Evolutionary conservation across 2,113 vertebrate genomes (phyloP), one percentile per base, ranked within the genome.

Genomic region (Cynocephalus volans): DNA sequence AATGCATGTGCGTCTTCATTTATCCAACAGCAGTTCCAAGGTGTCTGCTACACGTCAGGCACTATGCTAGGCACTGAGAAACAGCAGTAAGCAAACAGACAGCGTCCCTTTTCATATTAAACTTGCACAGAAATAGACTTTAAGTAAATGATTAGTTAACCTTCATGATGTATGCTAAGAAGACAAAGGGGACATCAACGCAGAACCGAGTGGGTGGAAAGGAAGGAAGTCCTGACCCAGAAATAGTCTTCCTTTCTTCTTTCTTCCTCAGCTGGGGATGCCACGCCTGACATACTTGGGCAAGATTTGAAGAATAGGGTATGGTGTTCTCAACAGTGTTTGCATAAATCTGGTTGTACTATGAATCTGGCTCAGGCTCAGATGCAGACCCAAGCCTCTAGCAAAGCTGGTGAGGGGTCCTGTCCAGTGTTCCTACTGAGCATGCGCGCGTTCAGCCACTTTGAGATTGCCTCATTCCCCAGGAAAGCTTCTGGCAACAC

Each of bases 361-460:
- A 90, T 33, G 45, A n/a, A 41, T 41, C 41, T 41, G 41, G 41
- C 24, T 31, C 24, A 33, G 48, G 50, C 56, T 88, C 31, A 60
- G 75, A 58, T 8, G 76, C 24, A 76, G 70, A 56, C 36, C 36
- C 8, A 58, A 70, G 21, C 52, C 58, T 73, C n/a, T 15, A 0
- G 19, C 77, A 58, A 58, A 64, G 12, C 18, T 18, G 52, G 6
- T 6, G 14, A 82, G 28, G 26, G 13, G 2, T 67, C 41, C 12
- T 7, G 19, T 1, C 5, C 9, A 2, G 24, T 24, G 62, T 36
- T 48, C 19, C 73, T 24, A 11, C 0, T 21, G 17, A 62, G 50
- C 7, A 1, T 0, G 5, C 9, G 3, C 0, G 0, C 41, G 14
- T 6, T 79, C 9, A 15, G 64, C 23, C 36, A 2, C 91, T 79